These are phyloP conservation scores for Scaptomyza caliginosa DNA, from an alignment of 2,888 invertebrate species.

Conservation along the genomic window DNA sequence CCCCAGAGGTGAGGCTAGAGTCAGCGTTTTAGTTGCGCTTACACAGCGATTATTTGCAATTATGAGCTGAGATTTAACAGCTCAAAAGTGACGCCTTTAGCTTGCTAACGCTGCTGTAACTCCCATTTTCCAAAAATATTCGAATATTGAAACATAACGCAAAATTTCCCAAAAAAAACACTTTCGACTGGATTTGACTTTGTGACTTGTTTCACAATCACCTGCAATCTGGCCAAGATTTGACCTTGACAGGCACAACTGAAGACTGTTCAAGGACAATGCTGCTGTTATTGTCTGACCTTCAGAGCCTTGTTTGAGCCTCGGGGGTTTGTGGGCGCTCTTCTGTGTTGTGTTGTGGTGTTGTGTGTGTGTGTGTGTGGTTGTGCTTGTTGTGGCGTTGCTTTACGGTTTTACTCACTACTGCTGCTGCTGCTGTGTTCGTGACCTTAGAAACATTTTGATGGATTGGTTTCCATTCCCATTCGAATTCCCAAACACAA, in stretches of 20 bases:
- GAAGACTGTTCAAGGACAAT: slow-evolving; percentile 31
- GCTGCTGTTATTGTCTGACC: slow-evolving; percentile 38
- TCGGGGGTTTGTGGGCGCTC: slow-evolving; percentile 64
- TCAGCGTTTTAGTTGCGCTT: slow-evolving; percentile 68
- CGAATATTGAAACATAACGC: background rate
- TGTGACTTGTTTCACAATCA: slow-evolving; percentile 61
- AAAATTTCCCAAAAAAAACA: slow-evolving; percentile 16
- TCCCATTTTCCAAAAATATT: slow-evolving; percentile 5
- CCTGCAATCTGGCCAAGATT: slow-evolving; percentile 46
- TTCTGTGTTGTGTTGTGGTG: slow-evolving; percentile 39
- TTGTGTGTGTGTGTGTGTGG: slow-evolving; percentile 45
- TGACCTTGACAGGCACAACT: slow-evolving; percentile 35
- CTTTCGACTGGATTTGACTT: slow-evolving; percentile 56
- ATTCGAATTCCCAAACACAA: slow-evolving; percentile 6
- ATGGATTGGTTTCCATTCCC: slow-evolving; percentile 56
- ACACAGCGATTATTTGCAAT: slow-evolving; percentile 75
- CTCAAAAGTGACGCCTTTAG: slow-evolving; percentile 19
- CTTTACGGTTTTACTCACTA: slow-evolving; percentile 30
- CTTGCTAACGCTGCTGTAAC: background rate
- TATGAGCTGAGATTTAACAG: slow-evolving; percentile 67
- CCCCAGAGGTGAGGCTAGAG: slow-evolving; percentile 36
- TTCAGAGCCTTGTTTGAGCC: slow-evolving; percentile 32
- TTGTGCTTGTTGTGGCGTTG: slow-evolving; percentile 67
- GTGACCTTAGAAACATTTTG: slow-evolving; percentile 46
- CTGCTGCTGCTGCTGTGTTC: slow-evolving; percentile 29